phyloP scores from a whole-genome alignment of 2,888 invertebrate species.

The Andrena chrysosceles region DNA sequence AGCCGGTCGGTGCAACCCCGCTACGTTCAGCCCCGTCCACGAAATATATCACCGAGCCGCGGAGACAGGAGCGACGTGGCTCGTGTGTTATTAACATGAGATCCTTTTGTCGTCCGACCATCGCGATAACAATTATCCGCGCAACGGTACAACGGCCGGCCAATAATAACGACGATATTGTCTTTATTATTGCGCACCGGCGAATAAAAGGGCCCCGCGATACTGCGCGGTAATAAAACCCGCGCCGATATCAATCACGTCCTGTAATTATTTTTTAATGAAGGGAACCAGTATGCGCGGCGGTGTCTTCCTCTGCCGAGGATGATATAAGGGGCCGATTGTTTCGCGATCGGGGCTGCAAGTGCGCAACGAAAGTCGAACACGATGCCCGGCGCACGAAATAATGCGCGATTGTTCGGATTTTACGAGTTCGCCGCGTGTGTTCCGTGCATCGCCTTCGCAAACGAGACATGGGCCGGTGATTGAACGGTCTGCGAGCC shows the following conservation, averaged over 20 bases:
- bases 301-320: constrained; percentile 1
- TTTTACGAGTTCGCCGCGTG: constrained; percentile 58
- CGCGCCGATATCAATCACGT: constrained; percentile 37
- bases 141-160: constrained; percentile 48
- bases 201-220: constrained; percentile 43
- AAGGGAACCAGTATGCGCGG: constrained; percentile 31
- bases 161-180: constrained; percentile 54
- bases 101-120: constrained; percentile 45
- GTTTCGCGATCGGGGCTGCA: constrained; percentile 15
- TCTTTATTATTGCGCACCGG: constrained; percentile 50
- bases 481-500: constrained; percentile 58
- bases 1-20: constrained; percentile 6
- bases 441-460: constrained; percentile 44
- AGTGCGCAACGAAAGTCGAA: constrained; percentile 9
- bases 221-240: constrained; percentile 33
- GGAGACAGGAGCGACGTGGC: constrained; percentile 4
- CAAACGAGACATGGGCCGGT: constrained; percentile 28
- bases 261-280: constrained; percentile 60
- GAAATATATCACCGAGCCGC: constrained; percentile 45
- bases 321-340: constrained; percentile 43
- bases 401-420: constrained; percentile 65
- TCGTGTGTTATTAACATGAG: constrained; percentile 44
- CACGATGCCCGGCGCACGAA: neutral
- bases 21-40: constrained; percentile 5
- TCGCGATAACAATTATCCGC: constrained; percentile 38